Evolutionary conservation across 2,113 vertebrate genomes (phyloP), one percentile per base, ranked within the genome.

Genomic region (Xiphias gladius): DNA sequence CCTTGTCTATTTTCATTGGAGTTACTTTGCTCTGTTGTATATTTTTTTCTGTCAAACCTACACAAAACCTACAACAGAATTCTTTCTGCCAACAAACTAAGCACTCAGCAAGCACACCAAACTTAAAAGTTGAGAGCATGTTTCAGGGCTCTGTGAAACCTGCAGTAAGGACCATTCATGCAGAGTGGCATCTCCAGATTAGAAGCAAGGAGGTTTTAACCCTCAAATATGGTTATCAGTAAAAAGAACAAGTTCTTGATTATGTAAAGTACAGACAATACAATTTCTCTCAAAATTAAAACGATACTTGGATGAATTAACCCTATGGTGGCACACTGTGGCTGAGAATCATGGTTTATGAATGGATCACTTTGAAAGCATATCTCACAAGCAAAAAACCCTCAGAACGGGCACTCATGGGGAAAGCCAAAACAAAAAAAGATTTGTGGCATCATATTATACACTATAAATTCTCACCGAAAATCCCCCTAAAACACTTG

Each of bases 291-390:
- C 32, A 58, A 72, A 79, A 88, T n/a, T 73, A 79, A 89, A 80
- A 67, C 61, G 30, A 41, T 52, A 61, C 73, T 74, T 76, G 84
- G 66, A 71, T 81, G 57, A 81, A 50, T 85, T 80, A 79, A 81
- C 17, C 55, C 26, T 59, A 35, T 59, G 48, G 63, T 59, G 55
- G 76, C 79, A 55, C 48, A 58, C 52, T 46, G 30, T 83, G 71
- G 57, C 54, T 35, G 54, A 66, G 75, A 74, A 76, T 73, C 70
- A 72, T 89, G 67, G 58, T 91, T 86, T 87, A 83, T 80, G 79
- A 83, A 86, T 88, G 75, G 46, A 55, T 80, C 50, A 83, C 62
- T 86, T 91, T 87, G 48, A 84, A 73, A 84, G 75, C 20, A 30
- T 67, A 50, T 89, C 73, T 73, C 70, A 88, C 76, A 79, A 84